A percentile compares a stretch with the other conserved stretches of the same genome.
phyloP scores from a whole-genome alignment of 2,113 vertebrate genomes.

The Mystacornis crossleyi region DNA sequence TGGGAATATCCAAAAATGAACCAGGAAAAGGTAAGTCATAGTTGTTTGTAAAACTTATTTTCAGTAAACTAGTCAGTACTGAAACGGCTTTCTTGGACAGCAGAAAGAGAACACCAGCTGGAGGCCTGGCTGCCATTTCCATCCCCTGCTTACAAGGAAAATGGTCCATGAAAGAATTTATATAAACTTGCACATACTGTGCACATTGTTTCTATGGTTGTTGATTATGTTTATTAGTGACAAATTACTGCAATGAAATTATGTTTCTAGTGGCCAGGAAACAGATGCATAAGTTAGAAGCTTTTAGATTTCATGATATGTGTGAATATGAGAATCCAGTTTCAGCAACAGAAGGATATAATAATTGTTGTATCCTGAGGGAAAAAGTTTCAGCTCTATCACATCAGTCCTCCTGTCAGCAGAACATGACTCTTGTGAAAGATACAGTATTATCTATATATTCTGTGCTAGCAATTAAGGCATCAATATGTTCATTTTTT shows the following conservation, averaged over 20 bases:
- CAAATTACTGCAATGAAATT: neutral
- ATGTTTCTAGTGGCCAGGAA: neutral
- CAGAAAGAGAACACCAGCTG: neutral
- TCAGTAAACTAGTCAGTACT: neutral
- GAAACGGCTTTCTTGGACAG: neutral
- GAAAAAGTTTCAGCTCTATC: neutral
- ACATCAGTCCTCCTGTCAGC: neutral
- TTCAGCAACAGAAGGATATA: neutral
- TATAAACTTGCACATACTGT: neutral
- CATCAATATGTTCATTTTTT: neutral
- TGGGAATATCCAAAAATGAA: neutral
- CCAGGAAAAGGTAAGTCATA: neutral
- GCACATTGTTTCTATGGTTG: neutral
- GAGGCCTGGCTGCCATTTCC: neutral
- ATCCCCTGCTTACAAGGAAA: neutral
- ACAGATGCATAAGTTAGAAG: neutral
- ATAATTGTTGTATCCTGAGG: neutral
- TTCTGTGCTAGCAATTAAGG: neutral
- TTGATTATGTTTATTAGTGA: neutral
- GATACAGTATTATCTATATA: neutral
- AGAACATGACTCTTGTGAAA: neutral
- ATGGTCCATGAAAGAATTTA: neutral
- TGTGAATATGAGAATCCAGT: neutral
- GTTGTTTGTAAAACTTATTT: neutral
- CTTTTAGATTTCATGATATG: neutral